Evolutionary conservation across 1,140 invertebrate genomes (phyloP), one percentile per base, ranked within the genome.

Genomic region (Trypoxylus dichotomus): DNA sequence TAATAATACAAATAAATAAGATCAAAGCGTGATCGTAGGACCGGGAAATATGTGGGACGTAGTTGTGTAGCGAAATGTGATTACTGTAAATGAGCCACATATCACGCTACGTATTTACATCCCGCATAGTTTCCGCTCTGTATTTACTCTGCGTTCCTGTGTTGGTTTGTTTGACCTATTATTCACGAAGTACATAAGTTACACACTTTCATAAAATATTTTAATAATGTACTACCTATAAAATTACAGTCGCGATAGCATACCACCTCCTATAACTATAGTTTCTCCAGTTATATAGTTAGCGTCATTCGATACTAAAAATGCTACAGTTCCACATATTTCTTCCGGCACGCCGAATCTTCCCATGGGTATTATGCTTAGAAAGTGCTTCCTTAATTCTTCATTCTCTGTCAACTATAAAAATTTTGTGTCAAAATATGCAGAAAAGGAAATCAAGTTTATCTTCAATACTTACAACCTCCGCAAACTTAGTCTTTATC

Each of bases 251-350:
- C 93, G 87, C 8, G 92, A 92, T n/a, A 84, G 78, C 88, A 93
- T 92, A 79, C 97, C 97, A 42, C 97, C 97, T 54, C 93, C 88
- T 47, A 93, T 91, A 47, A 95, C 88, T 77, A 98, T 90, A 29
- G 92, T 95, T 90, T 99, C 97, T 24, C 98, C 98, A 74, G 96
- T 99, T 41, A 99, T 92, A 84, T 97, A 99, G 11, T 91, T 91
- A 15, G 97, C 94, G 89, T 99, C 97, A 77, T 97, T 91, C 0
- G 96, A 98, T 37, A 91, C 93, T 60, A 99, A 87, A 86, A 97
- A 99, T 42, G 97, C 93, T 21, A 96, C 96, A 43, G 94, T 87
- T 1, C 93, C 92, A 77, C 90, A 91, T 85, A 98, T 94, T 84
- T 99, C 97, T 42, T 94, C 88, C 15, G 95, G 90, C 77, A 91